Percentiles rank a stretch among this genome's conserved stretches.
Conservation (phyloP, 2,888 invertebrate genomes). For the Caenorhabditis macrosperma region DNA sequence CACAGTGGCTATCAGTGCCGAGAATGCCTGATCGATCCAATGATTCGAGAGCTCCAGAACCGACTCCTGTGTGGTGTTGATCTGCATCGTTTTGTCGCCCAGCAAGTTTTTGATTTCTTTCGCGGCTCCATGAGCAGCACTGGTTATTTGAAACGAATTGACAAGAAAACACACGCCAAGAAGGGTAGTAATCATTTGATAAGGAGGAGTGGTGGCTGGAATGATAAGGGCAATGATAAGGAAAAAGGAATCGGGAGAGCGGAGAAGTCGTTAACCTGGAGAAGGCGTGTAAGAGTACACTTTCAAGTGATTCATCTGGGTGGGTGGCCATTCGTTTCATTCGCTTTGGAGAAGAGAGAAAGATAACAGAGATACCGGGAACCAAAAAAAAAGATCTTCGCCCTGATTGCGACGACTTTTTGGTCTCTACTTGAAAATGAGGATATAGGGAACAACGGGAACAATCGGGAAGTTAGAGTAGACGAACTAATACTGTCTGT, state of each 20-base stretch:
- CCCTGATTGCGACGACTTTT: background rate
- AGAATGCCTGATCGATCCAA: constrained; percentile 63
- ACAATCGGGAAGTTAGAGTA: no score
- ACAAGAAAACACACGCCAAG: background rate
- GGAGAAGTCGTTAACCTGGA: constrained; percentile 22
- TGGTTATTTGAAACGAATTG: background rate
- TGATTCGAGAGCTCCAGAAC: constrained; percentile 51
- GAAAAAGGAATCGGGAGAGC: background rate
- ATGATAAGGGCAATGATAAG: background rate
- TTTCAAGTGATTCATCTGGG: constrained; percentile 12
- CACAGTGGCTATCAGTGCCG: constrained; percentile 59
- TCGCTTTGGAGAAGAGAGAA: background rate
- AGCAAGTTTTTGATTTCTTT: constrained; percentile 25
- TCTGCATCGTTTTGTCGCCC: constrained; percentile 21
- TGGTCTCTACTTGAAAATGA: no score
- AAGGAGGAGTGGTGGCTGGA: background rate
- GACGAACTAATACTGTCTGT: no score
- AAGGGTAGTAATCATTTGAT: background rate
- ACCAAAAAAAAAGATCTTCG: background rate
- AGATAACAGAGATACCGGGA: no score
- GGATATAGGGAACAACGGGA: no score
- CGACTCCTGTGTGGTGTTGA: constrained; percentile 54
- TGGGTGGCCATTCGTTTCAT: background rate
- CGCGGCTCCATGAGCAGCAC: background rate
- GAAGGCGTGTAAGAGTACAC: constrained; percentile 40